Evolutionary conservation across 1,140 invertebrate species (phyloP).

Genomic region (Drosophila melanogaster): Release_6_plus_ISO1_MT NT_037436.4:10014501-10015000

Average conservation of each 20-base stretch:
- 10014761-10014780: too few relatives aligned
- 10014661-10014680: background rate
- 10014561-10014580: background rate
- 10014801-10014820: too few relatives aligned
- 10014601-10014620: background rate
- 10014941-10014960: background rate
- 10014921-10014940: slow-evolving; percentile 10
- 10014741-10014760: too few relatives aligned
- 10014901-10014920: slow-evolving; percentile 24
- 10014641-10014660: slow-evolving; percentile 1
- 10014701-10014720: background rate
- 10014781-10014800: too few relatives aligned
- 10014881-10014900: background rate
- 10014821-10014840: too few relatives aligned
- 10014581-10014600: background rate
- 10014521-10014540: too few relatives aligned
- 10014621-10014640: slow-evolving; percentile 1
- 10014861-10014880: too few relatives aligned
- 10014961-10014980: slow-evolving; percentile 23
- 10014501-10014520: background rate
- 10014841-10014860: background rate
- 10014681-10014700: background rate
- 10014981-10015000: slow-evolving; percentile 24
- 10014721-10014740: too few relatives aligned
- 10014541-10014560: background rate